Conservation (phyloP, 2,113 vertebrate species). For the Hyaena hyaena region DNA sequence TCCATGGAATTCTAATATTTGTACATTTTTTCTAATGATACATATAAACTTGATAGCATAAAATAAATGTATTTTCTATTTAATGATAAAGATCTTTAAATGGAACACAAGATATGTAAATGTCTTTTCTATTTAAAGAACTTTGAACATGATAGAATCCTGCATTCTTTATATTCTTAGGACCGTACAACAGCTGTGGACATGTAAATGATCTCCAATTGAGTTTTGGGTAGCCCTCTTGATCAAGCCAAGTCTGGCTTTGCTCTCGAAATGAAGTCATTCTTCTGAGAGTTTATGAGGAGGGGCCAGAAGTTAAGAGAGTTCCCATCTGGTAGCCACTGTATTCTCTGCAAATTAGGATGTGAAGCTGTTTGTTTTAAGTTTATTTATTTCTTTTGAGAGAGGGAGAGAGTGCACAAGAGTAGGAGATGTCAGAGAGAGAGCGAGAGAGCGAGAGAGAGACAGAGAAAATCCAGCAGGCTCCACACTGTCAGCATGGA, state of each 20-base stretch:
- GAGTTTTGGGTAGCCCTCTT: not conserved
- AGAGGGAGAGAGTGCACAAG: too few relatives aligned
- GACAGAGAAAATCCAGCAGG: too few relatives aligned
- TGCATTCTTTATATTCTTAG: not conserved
- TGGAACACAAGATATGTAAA: not conserved
- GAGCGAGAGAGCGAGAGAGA: too few relatives aligned
- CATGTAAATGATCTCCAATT: not conserved
- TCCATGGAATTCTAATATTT: conserved; percentile 22
- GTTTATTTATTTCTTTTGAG: too few relatives aligned
- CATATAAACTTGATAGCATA: not conserved
- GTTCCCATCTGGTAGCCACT: not conserved
- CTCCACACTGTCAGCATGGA: too few relatives aligned
- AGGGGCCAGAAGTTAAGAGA: not conserved
- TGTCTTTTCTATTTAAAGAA: conserved; percentile 42
- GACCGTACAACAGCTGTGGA: not conserved
- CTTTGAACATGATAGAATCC: not conserved
- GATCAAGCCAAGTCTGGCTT: not conserved
- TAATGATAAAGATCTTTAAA: not conserved
- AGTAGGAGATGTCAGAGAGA: too few relatives aligned
- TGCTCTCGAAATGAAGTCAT: not conserved
- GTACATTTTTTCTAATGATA: not conserved
- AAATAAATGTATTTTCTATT: conserved; percentile 25
- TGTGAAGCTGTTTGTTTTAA: not conserved
- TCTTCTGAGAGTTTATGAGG: not conserved
- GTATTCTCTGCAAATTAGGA: conserved; percentile 15